Conservation (phyloP, 2,113 vertebrate genomes). For the Anas platyrhynchos region DNA sequence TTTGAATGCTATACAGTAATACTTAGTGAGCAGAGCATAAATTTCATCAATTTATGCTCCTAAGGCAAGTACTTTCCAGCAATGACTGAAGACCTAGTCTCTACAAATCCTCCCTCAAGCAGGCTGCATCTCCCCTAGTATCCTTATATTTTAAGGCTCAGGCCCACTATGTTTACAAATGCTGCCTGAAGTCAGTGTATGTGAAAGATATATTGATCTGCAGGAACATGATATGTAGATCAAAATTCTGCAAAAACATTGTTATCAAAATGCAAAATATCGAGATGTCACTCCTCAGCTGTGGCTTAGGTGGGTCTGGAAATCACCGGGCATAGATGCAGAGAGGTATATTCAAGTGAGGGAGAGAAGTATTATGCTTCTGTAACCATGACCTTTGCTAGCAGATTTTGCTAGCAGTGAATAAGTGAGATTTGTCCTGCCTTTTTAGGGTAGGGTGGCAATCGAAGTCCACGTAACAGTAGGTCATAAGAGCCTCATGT, state of each 20-base stretch:
- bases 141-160: neutral
- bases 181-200: neutral
- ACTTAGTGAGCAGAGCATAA: neutral
- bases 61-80: neutral
- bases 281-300: neutral
- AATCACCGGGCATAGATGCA: neutral
- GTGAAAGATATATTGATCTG: neutral
- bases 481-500: neutral
- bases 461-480: slow-evolving; percentile 1
- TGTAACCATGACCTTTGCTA: neutral
- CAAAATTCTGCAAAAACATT: neutral
- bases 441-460: neutral
- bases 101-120: neutral
- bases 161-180: neutral
- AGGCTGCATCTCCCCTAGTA: neutral
- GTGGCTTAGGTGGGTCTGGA: neutral
- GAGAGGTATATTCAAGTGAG: neutral
- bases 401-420: neutral
- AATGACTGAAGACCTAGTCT: neutral
- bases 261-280: neutral
- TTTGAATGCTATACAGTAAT: neutral
- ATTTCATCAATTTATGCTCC: neutral
- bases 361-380: neutral
- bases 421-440: neutral
- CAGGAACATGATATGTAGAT: neutral